Percentiles rank a stretch among this genome's conserved stretches.
Conservation (phyloP, 2,797 vertebrate species). For the Sphenopsis melanotis region DNA sequence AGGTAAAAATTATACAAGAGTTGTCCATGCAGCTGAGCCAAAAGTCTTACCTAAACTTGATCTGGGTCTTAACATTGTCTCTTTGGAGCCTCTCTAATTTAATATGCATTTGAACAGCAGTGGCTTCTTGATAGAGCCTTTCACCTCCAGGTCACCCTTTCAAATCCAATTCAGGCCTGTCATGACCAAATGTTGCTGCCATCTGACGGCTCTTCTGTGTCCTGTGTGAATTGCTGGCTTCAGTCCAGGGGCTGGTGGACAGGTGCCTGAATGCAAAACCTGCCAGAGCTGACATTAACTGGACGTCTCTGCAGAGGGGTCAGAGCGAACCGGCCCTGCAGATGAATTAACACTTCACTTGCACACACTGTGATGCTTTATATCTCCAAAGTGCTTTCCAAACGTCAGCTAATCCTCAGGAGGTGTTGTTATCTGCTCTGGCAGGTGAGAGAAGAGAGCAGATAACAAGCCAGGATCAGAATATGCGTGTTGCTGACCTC, state of each 20-base stretch:
- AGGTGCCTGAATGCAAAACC: constrained; percentile 49
- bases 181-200: constrained; percentile 54
- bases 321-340: constrained; percentile 13
- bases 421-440: constrained; percentile 33
- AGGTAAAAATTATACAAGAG: background rate
- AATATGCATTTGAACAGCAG: constrained; percentile 60
- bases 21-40: background rate
- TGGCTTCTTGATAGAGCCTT: constrained; percentile 35
- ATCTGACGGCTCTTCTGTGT: constrained; percentile 38
- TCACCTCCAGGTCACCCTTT: constrained; percentile 63
- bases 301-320: constrained; percentile 14
- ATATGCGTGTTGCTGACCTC: constrained; percentile 31
- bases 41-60: constrained; percentile 43
- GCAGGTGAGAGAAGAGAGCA: constrained; percentile 36
- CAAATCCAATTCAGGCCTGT: constrained; percentile 62
- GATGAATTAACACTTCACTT: constrained; percentile 44
- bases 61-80: constrained; percentile 14
- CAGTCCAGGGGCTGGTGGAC: constrained; percentile 47
- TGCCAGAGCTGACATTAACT: constrained; percentile 48
- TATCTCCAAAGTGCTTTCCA: background rate
- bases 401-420: constrained; percentile 34
- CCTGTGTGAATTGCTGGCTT: constrained; percentile 46
- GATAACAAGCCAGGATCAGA: constrained; percentile 12
- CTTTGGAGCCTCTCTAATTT: constrained; percentile 36
- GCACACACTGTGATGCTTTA: background rate